Conservation (phyloP, 2,797 vertebrate species). For the Crenichthys baileyi region DNA sequence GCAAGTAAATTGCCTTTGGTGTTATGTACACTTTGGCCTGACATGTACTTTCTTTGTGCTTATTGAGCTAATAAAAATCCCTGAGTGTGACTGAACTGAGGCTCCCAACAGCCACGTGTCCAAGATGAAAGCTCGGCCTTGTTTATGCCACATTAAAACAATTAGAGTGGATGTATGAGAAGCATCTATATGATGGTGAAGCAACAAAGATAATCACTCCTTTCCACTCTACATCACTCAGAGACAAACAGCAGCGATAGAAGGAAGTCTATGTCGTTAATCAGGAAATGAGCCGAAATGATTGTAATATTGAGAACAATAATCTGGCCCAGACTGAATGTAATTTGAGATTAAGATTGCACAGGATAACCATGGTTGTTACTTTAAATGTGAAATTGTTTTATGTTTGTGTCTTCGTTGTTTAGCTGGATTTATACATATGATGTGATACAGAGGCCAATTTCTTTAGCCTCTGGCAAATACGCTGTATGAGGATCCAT, state of each 20-base stretch:
- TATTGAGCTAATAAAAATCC: not conserved
- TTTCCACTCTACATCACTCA: constrained; percentile 17
- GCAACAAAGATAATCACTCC: constrained; percentile 23
- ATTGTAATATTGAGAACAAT: constrained; percentile 27
- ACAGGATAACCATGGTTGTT: not conserved
- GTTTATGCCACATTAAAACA: constrained; percentile 49
- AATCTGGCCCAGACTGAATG: constrained; percentile 9
- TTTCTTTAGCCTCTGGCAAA: no score
- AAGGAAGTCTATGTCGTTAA: constrained; percentile 38
- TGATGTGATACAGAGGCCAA: not conserved
- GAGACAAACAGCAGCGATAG: constrained; percentile 37
- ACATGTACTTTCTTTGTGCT: not conserved
- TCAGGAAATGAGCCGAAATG: constrained; percentile 49
- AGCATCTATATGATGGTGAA: constrained; percentile 33
- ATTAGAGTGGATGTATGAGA: constrained; percentile 35
- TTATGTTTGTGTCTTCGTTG: not conserved
- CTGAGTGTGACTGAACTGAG: not conserved
- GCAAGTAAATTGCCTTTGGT: not conserved
- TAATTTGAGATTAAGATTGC: constrained; percentile 34
- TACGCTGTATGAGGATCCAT: not conserved
- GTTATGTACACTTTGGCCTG: not conserved
- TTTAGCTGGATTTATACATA: not conserved
- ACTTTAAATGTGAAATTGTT: constrained; percentile 15
- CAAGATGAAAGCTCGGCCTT: constrained; percentile 43
- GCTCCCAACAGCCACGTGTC: not conserved